Percentiles rank a stretch among this genome's conserved stretches.
These are phyloP conservation scores for Prinia subflava DNA, from an alignment of 2,113 vertebrate species.

Conservation along the genomic window DNA sequence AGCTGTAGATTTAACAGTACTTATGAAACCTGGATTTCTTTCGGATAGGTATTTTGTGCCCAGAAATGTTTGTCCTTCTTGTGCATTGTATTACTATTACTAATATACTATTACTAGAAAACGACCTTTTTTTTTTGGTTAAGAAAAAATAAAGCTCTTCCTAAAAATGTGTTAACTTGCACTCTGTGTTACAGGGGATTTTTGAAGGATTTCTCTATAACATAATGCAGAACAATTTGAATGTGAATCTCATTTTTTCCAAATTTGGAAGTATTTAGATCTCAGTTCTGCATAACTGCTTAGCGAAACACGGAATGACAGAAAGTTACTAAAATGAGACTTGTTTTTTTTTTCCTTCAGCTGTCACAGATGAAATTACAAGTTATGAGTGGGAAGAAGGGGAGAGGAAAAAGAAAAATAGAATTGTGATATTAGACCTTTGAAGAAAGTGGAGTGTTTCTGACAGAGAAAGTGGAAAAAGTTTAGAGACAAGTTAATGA, in stretches of 20 bases:
- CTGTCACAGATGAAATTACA: slow-evolving; percentile 22
- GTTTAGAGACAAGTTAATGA: background rate
- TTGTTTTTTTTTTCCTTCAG: background rate
- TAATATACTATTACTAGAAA: background rate
- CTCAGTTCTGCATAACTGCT: background rate
- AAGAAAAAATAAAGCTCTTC: background rate
- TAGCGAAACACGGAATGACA: background rate
- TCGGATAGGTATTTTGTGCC: background rate
- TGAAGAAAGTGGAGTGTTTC: background rate
- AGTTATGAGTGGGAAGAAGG: background rate
- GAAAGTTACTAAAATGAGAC: slow-evolving; percentile 13
- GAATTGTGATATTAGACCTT: background rate
- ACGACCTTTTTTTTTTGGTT: background rate
- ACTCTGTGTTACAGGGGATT: background rate
- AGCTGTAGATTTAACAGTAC: background rate
- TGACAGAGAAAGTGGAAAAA: background rate
- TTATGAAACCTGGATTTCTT: background rate
- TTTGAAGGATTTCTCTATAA: background rate
- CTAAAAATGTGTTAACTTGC: background rate
- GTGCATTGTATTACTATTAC: too few relatives aligned
- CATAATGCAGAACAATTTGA: background rate
- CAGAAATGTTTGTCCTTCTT: background rate
- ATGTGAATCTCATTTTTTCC: background rate
- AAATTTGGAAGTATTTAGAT: background rate
- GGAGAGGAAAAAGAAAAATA: background rate